Evolutionary conservation across 1,140 invertebrate species (phyloP), one percentile per base, ranked within the genome.

Genomic region (Leptinotarsa texana): DNA sequence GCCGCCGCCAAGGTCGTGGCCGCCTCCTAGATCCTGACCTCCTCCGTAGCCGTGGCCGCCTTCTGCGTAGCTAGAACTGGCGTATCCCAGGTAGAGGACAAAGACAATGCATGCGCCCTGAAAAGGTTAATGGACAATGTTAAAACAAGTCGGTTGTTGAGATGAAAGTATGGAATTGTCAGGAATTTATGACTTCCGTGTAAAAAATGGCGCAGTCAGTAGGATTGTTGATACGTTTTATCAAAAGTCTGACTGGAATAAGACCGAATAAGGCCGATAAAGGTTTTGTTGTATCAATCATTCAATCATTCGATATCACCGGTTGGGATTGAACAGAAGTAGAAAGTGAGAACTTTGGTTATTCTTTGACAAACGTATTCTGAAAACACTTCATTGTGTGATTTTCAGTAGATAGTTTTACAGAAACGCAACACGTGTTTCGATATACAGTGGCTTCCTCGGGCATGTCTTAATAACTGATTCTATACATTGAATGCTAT

Each of bases 1-100:
- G n/a, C 77, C 79, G n/a, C 70, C 77, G 24, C 80, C 76, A 79
- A 42, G 33, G 15, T 80, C 75, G 78, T 82, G 65, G 82, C 83
- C 77, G 72, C 81, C 79, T 70, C 78, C 77, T 77, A 42, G 33
- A 42, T 42, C 33, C 33, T 42, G 33, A 57, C 70, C 77, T 22
- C 80, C 76, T 21, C 80, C 75, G 79, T 82, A 65, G 82, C 83
- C 77, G 79, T 83, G 73, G 61, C 79, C 80, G 72, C 81, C 79
- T 70, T 79, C 77, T 77, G 78, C 78, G 74, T 73, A 80, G 63
- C 81, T 78, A 62, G 81, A 79, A 33, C 76, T 74, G 48, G 75
- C 72, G 67, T 75, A 76, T 61, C 78, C 76, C 70, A 78, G 79
- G 73, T 75, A 79, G 65, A 82, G 74, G 71, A 77, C 77, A 18